These are phyloP conservation scores for Syngnathus typhle DNA, from an alignment of 2,113 vertebrate genomes.

Conservation along the genomic window DNA sequence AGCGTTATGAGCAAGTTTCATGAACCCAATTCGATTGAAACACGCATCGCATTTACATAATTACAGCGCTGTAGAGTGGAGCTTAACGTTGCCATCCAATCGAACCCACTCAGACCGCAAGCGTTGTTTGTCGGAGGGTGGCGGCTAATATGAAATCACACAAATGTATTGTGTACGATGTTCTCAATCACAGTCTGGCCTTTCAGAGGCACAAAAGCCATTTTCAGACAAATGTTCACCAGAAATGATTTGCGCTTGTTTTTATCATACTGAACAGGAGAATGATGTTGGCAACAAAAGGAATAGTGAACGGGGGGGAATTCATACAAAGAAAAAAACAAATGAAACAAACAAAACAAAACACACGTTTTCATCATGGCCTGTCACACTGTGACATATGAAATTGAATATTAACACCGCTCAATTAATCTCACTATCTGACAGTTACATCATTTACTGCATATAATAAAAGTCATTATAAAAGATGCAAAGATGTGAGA, in stretches of 20 bases:
- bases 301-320: conserved; percentile 25
- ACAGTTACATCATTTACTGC: no score
- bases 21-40: conserved; percentile 63
- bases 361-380: conserved; percentile 12
- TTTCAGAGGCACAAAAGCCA: conserved; percentile 56
- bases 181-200: conserved; percentile 60
- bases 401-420: no score
- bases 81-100: conserved; percentile 65
- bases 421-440: no score
- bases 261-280: conserved; percentile 44
- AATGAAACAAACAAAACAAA: conserved; percentile 17
- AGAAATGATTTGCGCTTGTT: conserved; percentile 52
- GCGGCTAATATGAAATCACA: conserved; percentile 60
- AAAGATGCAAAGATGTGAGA: neutral
- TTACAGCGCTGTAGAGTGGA: conserved; percentile 47
- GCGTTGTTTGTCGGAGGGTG: conserved; percentile 59
- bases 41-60: conserved; percentile 64
- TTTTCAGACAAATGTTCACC: conserved; percentile 54
- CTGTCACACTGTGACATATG: neutral
- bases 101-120: conserved; percentile 61
- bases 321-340: conserved; percentile 24
- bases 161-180: conserved; percentile 62
- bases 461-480: no score
- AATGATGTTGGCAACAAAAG: conserved; percentile 33
- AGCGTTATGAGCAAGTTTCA: conserved; percentile 59